Evolutionary conservation across 2,888 invertebrate species (phyloP).

Genomic region (Acronicta psi): DNA sequence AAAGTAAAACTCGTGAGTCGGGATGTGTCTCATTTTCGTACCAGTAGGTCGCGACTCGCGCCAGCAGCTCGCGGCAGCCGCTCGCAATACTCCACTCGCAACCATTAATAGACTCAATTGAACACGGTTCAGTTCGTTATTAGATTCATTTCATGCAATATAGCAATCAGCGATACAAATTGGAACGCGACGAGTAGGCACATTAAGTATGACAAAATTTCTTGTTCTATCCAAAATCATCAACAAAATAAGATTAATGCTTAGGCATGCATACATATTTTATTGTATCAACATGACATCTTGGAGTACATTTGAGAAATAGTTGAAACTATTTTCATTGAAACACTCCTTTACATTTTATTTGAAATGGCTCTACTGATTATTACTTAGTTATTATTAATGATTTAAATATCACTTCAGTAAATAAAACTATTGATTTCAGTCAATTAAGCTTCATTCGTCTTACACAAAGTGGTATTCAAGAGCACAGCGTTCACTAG

Average conservation of each 20-base stretch:
- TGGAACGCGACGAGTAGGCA: conserved; percentile 3
- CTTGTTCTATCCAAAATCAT: conserved; percentile 4
- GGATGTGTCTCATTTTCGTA: neutral
- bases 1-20: conserved; percentile 47
- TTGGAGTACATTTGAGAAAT: no score
- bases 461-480: neutral
- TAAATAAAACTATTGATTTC: neutral
- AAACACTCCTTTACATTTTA: no score
- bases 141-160: conserved; percentile 26
- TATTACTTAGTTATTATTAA: neutral
- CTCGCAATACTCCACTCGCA: conserved; percentile 3
- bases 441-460: neutral
- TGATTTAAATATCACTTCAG: neutral
- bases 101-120: conserved; percentile 13
- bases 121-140: conserved; percentile 24
- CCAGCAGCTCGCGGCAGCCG: conserved; percentile 4
- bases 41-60: conserved; percentile 4
- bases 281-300: no score
- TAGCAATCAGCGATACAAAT: conserved; percentile 23
- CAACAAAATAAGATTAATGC: conserved; percentile 8
- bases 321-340: no score
- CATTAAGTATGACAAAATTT: neutral
- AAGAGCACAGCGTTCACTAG: neutral
- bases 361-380: neutral
- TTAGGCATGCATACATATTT: no score